Evolutionary conservation across 1,140 invertebrate species (phyloP).

Genomic region (Drosophila pachea): DNA sequence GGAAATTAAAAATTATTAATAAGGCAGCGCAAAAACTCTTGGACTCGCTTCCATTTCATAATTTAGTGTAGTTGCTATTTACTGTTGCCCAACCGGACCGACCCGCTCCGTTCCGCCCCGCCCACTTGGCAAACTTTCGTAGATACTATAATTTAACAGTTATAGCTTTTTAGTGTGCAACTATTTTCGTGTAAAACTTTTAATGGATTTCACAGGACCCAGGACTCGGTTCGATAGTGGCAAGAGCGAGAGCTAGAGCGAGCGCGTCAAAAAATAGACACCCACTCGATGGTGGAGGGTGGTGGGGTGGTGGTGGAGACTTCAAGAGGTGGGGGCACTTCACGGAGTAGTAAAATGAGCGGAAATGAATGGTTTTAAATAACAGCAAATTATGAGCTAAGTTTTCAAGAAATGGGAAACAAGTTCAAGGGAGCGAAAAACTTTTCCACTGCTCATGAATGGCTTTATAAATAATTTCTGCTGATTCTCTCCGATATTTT

Average conservation of each 20-base stretch:
- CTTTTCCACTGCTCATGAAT: slow-evolving; percentile 59
- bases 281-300: slow-evolving; percentile 28
- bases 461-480: slow-evolving; percentile 74
- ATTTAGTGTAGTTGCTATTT: slow-evolving; percentile 62
- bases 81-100: slow-evolving; percentile 11
- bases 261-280: slow-evolving; percentile 72
- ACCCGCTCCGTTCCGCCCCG: slow-evolving; percentile 3
- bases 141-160: slow-evolving; percentile 74
- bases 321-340: slow-evolving; percentile 31
- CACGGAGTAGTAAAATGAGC: slow-evolving; percentile 68
- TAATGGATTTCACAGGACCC: slow-evolving; percentile 72
- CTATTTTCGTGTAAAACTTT: slow-evolving; percentile 77
- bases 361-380: slow-evolving; percentile 77
- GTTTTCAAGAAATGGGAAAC: slow-evolving; percentile 46
- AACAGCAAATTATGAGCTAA: slow-evolving; percentile 76
- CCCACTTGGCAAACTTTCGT: slow-evolving; percentile 50
- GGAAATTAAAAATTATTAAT: slow-evolving; percentile 77
- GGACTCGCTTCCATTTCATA: slow-evolving; percentile 65
- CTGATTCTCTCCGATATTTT: slow-evolving; percentile 35
- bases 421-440: slow-evolving; percentile 52
- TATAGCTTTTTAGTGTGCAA: slow-evolving; percentile 76
- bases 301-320: background rate
- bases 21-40: slow-evolving; percentile 48
- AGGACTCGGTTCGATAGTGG: slow-evolving; percentile 52
- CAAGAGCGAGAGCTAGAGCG: slow-evolving; percentile 29